Base-by-base conservation (phyloP, 2,888 invertebrate species). In the Dysmachus trigonus region DNA sequence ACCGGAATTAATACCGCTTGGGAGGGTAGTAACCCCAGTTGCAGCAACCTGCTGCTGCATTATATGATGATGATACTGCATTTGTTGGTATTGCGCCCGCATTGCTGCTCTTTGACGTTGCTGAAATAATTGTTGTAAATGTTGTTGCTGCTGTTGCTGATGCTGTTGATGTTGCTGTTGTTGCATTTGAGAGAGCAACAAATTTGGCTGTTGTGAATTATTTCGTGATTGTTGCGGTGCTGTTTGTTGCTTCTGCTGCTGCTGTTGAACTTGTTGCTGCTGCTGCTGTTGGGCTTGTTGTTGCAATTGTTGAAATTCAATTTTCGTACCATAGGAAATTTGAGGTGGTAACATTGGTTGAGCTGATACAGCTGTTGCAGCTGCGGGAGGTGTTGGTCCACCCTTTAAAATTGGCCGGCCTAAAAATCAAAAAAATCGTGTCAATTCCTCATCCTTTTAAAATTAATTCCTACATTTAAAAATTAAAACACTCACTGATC, bases 401-500 rank as follows among this genome's bases (percentile, higher is more conserved):
- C 92, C 92, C 88, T 92, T 92, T 13, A 92, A 87, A 86, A 92
- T 92, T 13, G 92, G 92, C 18, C 92, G 91, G 33, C 92, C 92
- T 92, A 51, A n/a, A 84, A 88, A 72, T n/a, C 10, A 18, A 53
- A n/a, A n/a, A n/a, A n/a, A n/a, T n/a, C n/a, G n/a, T n/a, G n/a
- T n/a, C n/a, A n/a, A n/a, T n/a, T n/a, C n/a, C n/a, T n/a, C n/a
- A n/a, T n/a, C n/a, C n/a, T n/a, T n/a, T n/a, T n/a, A n/a, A n/a
- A n/a, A n/a, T n/a, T n/a, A n/a, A n/a, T n/a, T n/a, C n/a, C n/a
- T n/a, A n/a, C n/a, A n/a, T n/a, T n/a, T n/a, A n/a, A n/a, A n/a
- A n/a, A n/a, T n/a, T n/a, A n/a, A n/a, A n/a, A n/a, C n/a, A n/a
- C n/a, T n/a, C n/a, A n/a, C n/a, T n/a, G n/a, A n/a, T n/a, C n/a